These are phyloP conservation scores for Drosophila dunni DNA, from an alignment of 1,140 invertebrate species.

Conservation along the genomic window DNA sequence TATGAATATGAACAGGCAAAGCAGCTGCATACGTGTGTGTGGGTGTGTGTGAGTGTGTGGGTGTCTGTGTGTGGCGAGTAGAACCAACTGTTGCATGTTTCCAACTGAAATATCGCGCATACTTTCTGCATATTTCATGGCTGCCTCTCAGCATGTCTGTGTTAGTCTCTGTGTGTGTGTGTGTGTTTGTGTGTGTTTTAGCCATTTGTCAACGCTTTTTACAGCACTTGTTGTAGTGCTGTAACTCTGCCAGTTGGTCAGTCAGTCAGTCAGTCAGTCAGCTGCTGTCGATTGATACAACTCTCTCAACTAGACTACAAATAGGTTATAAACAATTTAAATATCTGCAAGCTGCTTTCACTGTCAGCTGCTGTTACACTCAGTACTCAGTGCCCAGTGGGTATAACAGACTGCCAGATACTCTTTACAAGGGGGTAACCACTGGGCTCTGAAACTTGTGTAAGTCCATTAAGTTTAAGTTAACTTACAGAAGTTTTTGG, in stretches of 20 bases:
- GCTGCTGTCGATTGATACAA: slow-evolving; percentile 45
- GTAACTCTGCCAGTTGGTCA: slow-evolving; percentile 15
- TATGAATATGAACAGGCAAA: slow-evolving; percentile 61
- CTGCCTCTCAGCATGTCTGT: slow-evolving; percentile 4
- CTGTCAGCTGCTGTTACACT: slow-evolving; percentile 7
- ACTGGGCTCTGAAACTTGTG: too few species aligned
- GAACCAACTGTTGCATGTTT: slow-evolving; percentile 72
- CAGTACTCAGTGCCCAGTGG: neutral
- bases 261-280: slow-evolving; percentile 34
- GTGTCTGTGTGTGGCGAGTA: neutral
- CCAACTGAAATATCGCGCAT: slow-evolving; percentile 72
- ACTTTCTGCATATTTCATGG: slow-evolving; percentile 65
- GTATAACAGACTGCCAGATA: too few species aligned
- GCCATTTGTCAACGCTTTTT: slow-evolving; percentile 51
- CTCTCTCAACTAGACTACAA: slow-evolving; percentile 37
- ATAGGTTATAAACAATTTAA: slow-evolving; percentile 52
- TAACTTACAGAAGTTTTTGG: too few species aligned
- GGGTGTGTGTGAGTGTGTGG: neutral
- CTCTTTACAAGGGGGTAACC: too few species aligned
- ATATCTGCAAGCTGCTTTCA: slow-evolving; percentile 63
- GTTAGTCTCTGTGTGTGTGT: neutral
- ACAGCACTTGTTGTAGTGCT: slow-evolving; percentile 58
- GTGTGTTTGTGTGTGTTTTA: slow-evolving; percentile 12
- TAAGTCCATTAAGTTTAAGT: too few species aligned
- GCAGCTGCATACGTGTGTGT: slow-evolving; percentile 10